A percentile compares a stretch with the other conserved stretches of the same genome.
phyloP scores from a whole-genome alignment of 2,888 invertebrate genomes.

The Amphipoea oculea region DNA sequence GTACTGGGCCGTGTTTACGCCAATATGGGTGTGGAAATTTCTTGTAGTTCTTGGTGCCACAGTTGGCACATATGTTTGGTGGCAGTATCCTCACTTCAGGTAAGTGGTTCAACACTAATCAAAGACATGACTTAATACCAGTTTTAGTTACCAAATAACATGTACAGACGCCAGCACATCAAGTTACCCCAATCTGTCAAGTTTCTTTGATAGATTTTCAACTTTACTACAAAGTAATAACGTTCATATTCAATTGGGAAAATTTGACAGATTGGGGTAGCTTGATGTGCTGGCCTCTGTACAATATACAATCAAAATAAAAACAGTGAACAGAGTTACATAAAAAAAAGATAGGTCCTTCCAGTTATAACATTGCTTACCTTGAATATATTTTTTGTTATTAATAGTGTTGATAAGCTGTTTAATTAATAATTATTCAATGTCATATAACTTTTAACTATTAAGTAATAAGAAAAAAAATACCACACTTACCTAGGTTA shows the following conservation, averaged over 20 bases:
- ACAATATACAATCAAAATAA: background rate
- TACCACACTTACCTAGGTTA: background rate
- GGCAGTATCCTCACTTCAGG: constrained; percentile 98
- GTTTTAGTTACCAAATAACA: background rate
- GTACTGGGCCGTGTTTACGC: constrained; percentile 98
- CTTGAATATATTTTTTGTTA: constrained; percentile 38
- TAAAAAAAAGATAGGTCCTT: constrained; percentile 31
- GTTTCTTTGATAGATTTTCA: no score
- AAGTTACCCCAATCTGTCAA: no score
- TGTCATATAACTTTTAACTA: constrained; percentile 20
- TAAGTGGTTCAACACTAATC: constrained; percentile 76
- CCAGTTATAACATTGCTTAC: constrained; percentile 24
- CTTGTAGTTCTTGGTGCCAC: constrained; percentile 97
- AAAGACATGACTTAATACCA: background rate
- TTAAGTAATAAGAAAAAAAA: background rate
- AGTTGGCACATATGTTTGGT: constrained; percentile 98
- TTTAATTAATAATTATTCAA: constrained; percentile 20
- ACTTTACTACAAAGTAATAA: no score
- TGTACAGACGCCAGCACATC: background rate
- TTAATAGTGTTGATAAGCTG: background rate
- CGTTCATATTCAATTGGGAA: no score
- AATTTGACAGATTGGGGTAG: no score
- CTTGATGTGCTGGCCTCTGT: no score
- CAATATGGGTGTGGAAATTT: constrained; percentile 99
- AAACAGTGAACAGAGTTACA: background rate